A percentile compares a stretch with the other conserved stretches of the same genome.
These are phyloP conservation scores for Eira barbara DNA, from an alignment of 2,113 vertebrate genomes.

Conservation along the genomic window DNA sequence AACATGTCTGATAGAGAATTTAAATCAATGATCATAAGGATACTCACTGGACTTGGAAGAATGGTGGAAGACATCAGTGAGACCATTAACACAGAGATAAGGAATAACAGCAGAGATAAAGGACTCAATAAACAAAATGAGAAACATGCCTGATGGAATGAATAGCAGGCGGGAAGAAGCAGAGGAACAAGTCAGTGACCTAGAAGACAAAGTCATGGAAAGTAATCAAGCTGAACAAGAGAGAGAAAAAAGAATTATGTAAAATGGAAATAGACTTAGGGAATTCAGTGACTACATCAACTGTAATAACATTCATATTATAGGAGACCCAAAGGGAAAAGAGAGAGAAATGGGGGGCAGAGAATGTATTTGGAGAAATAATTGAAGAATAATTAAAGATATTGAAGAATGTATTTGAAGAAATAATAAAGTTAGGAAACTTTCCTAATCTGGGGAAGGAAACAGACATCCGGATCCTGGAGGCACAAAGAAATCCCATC, in stretches of 20 bases:
- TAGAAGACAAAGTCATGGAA: not conserved
- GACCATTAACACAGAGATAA: not conserved
- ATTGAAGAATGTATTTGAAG: not conserved
- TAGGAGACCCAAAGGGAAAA: not conserved
- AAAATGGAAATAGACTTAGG: not conserved
- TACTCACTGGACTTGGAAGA: not conserved
- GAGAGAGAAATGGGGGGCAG: not conserved
- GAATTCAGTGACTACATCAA: not conserved
- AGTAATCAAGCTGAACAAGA: not conserved
- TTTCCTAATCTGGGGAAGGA: not conserved
- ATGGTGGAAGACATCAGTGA: not conserved
- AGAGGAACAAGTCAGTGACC: not conserved
- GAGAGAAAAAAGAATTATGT: not conserved
- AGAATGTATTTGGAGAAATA: not conserved
- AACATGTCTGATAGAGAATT: not conserved
- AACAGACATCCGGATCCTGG: not conserved
- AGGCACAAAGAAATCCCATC: not conserved
- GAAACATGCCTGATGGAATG: not conserved
- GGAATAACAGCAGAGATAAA: not conserved
- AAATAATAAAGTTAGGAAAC: not conserved
- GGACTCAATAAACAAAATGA: not conserved
- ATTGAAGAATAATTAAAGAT: no score
- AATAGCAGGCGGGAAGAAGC: not conserved
- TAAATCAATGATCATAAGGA: not conserved
- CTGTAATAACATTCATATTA: not conserved